Conservation (phyloP, 2,797 vertebrate species). For the Strix occidentalis region DNA sequence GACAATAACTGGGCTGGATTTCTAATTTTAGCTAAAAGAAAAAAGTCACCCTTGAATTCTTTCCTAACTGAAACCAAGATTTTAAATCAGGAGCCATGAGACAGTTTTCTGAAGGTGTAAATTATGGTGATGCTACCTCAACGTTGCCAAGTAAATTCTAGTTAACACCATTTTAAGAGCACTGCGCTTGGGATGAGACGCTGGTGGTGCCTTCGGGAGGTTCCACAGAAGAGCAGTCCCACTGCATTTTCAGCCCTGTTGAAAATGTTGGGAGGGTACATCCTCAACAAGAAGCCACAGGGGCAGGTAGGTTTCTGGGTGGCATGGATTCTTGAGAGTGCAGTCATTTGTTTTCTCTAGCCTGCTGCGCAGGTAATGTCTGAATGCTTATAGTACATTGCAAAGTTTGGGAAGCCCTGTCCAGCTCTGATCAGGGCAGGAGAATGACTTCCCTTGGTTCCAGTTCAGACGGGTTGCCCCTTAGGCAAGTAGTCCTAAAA, state of each 20-base stretch:
- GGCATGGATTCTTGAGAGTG: neutral
- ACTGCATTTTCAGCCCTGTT: rapidly evolving
- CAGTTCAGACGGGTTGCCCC: neutral
- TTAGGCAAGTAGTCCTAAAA: neutral
- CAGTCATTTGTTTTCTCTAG: neutral
- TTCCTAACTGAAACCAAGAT: neutral
- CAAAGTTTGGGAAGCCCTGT: neutral
- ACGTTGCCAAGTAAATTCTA: neutral
- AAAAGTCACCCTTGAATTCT: neutral
- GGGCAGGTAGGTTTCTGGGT: neutral
- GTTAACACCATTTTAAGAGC: neutral
- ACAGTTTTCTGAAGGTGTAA: neutral
- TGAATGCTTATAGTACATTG: neutral
- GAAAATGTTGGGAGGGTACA: neutral
- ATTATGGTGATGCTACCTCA: neutral
- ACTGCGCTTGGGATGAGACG: neutral
- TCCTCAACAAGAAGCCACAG: neutral
- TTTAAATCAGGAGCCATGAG: neutral
- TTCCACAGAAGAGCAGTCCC: neutral
- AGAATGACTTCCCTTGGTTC: neutral
- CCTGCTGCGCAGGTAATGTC: neutral
- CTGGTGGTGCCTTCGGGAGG: neutral
- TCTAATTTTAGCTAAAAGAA: neutral
- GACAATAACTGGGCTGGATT: neutral
- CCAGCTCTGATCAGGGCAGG: neutral